A percentile compares a stretch with the other conserved stretches of the same genome.
These are phyloP conservation scores for Glandiceps talaboti DNA, from an alignment of 53 echinoderm and acorn worm genomes.

Conservation along the genomic window DNA sequence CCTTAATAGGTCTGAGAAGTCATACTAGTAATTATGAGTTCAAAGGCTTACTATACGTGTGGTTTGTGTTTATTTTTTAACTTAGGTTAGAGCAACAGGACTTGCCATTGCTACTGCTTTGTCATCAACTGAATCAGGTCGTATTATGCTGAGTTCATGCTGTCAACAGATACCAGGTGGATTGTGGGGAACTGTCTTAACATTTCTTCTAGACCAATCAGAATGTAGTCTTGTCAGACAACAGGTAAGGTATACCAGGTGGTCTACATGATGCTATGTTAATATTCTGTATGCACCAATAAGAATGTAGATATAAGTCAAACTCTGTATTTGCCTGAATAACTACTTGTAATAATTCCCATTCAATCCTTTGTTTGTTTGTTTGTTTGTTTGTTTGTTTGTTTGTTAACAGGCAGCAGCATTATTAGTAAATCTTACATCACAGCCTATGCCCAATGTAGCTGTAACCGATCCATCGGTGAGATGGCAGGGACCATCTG, in stretches of 20 bases:
- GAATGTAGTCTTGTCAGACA: conserved; percentile 93
- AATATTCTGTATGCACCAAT: too few relatives aligned
- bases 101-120: conserved; percentile 65
- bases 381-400: too few relatives aligned
- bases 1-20: too few relatives aligned
- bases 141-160: conserved; percentile 46
- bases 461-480: not conserved
- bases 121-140: conserved; percentile 47
- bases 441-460: not conserved
- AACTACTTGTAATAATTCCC: too few relatives aligned
- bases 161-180: conserved; percentile 75
- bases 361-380: too few relatives aligned
- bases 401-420: conserved; percentile 1
- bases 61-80: not conserved
- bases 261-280: too few relatives aligned
- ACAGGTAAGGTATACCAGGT: too few relatives aligned
- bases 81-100: conserved; percentile 85
- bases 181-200: conserved; percentile 75
- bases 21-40: too few relatives aligned
- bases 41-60: too few relatives aligned
- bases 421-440: not conserved
- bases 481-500: conserved; percentile 33
- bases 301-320: too few relatives aligned
- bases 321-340: too few relatives aligned
- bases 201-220: conserved; percentile 71